Percentiles rank a stretch among this genome's conserved stretches.
Conservation (phyloP, 2,888 invertebrate genomes). For the Dyspetes luteomarginatus region DNA sequence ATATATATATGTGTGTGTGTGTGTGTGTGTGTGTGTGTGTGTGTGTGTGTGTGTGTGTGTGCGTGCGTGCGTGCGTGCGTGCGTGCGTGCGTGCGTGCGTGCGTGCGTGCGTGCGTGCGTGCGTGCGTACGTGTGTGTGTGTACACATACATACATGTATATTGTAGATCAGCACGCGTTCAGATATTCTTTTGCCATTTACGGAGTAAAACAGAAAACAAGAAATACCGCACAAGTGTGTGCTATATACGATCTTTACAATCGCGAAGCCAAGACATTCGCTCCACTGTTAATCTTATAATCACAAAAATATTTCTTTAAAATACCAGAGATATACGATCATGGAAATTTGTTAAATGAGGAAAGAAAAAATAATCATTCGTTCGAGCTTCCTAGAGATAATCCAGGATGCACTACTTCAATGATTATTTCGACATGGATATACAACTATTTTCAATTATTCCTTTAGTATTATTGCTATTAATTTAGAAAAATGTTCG, state of each 20-base stretch:
- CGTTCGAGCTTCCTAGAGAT: background rate
- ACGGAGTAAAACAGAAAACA: constrained; percentile 47
- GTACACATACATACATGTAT: no score
- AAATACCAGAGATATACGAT: constrained; percentile 25
- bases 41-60: no score
- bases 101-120: background rate
- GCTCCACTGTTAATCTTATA: background rate
- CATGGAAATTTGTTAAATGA: constrained; percentile 21
- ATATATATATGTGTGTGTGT: background rate
- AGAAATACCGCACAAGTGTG: constrained; percentile 21
- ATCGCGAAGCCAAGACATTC: constrained; percentile 17
- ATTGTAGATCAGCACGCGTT: constrained; percentile 18
- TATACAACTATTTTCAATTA: no score
- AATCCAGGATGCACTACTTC: background rate
- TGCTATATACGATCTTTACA: constrained; percentile 12
- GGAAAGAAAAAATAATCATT: no score
- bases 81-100: constrained; percentile 9
- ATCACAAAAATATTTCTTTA: background rate
- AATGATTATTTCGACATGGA: background rate
- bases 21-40: background rate
- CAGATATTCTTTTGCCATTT: constrained; percentile 45
- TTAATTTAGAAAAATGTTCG: no score
- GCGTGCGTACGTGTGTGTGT: background rate
- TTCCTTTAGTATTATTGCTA: no score
- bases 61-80: constrained; percentile 3